Base-by-base conservation (phyloP, 2,797 vertebrate species). In the Eulemur albifrons region DNA sequence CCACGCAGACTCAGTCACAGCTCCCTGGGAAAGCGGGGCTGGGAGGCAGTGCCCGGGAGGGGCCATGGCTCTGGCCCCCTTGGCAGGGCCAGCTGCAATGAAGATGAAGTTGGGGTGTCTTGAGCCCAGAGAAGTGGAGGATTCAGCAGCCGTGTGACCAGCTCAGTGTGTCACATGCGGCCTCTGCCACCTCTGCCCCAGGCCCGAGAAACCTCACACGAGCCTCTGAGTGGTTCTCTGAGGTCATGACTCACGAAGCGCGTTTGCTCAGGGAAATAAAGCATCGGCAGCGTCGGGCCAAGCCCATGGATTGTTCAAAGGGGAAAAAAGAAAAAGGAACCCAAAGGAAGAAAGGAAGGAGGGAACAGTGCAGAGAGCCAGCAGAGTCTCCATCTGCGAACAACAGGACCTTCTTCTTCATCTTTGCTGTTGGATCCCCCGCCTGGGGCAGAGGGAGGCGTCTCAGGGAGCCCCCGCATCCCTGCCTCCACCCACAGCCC, bases 341-440 rank as follows among this genome's bases (percentile, higher is more conserved):
- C 4, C 40, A 54, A 65, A 76, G 45, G 73, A 67, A 43, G 40
- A 45, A 89, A 73, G 59, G 21, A 15, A 11, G 20, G 9, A 73
- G 87, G 67, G 25, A 85, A 50, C 32, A 15, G 7, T 38, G 21
- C 73, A 95, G 84, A 32, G 61, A 35, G 12, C 12, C 52, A 73
- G 59, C 13, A 32, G 17, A 45, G 57, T 40, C 75, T 92, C 81
- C 52, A 52, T 86, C 82, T 79, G 61, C 63, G 40, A 93, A 93
- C 89, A 88, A 76, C 0, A 1, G 18, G 4, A 45, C 35, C 21
- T 94, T 87, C 81, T 94, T 69, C 72, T 81, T 75, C 27, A 12
- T 77, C 54, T 87, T 63, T 80, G 82, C n/a, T 77, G 32, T 83
- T 45, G 79, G 87, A 88, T 40, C 38, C 65, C n/a, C 35, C 50